These are phyloP conservation scores for Clostera curtula DNA, from an alignment of 2,888 invertebrate species.

Conservation along the genomic window DNA sequence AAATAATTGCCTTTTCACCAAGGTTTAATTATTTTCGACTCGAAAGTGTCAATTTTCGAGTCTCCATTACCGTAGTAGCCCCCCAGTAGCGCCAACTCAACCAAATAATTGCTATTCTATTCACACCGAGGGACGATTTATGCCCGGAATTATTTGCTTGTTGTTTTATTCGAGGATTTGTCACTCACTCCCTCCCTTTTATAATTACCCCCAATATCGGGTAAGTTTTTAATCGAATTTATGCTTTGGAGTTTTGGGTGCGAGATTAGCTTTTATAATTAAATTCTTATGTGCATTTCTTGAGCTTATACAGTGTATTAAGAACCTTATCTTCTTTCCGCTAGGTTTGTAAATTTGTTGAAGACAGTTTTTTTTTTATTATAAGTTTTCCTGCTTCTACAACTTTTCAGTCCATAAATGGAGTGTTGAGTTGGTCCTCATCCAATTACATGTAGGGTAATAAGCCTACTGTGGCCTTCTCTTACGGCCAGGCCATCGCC, in stretches of 20 bases:
- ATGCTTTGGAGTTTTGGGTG: constrained; percentile 42
- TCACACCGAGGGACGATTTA: constrained; percentile 72
- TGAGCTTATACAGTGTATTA: constrained; percentile 27
- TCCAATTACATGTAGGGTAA: too few relatives aligned
- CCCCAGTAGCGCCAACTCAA: constrained; percentile 54
- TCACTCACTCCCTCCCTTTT: constrained; percentile 65
- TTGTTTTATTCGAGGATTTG: constrained; percentile 75
- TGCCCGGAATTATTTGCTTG: constrained; percentile 72
- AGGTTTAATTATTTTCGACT: too few relatives aligned
- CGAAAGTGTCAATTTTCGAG: too few relatives aligned
- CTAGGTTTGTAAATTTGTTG: too few relatives aligned
- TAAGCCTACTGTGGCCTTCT: too few relatives aligned
- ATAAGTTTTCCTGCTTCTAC: too few relatives aligned
- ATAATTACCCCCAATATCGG: constrained; percentile 68
- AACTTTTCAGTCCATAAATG: too few relatives aligned
- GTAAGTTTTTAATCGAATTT: constrained; percentile 65
- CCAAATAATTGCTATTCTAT: constrained; percentile 76
- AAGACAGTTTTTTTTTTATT: too few relatives aligned
- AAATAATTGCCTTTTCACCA: too few relatives aligned
- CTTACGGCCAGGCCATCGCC: too few relatives aligned
- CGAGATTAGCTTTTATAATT: constrained; percentile 44
- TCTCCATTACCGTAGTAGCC: constrained; percentile 24
- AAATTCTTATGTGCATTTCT: constrained; percentile 44
- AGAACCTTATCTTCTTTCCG: too few relatives aligned
- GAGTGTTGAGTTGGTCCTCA: too few relatives aligned